Base-by-base conservation (phyloP, 2,888 invertebrate species). In the Drosophila borborema region DNA sequence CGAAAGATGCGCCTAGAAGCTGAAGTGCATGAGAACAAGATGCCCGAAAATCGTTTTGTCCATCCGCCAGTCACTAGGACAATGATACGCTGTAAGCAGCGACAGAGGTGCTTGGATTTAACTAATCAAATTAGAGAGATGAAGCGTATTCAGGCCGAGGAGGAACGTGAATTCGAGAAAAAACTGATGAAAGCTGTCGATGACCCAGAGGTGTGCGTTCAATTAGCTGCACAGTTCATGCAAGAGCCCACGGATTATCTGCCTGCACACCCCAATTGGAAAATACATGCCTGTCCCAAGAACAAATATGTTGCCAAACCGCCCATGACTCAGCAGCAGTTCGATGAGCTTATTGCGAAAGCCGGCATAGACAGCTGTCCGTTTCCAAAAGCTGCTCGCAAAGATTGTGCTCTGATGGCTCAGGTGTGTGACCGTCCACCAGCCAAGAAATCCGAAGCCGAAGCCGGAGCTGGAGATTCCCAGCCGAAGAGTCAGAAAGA, bases 211-310 rank as follows among this genome's bases (percentile, higher is more conserved):
- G 76, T 81, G 8, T 92, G 92, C 62, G 69, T 74, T 1, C 45
- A 87, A 59, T 38, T 92, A 4, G 85, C 91, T 7, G 73, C 83
- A 4, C 77, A 89, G 43, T 88, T 83, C 23, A 75, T 91, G 63
- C 18, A 40, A 0, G 81, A 86, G 3, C 83, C 86, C 20, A 68
- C 76, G 6, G 92, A 92, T 46, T 92, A 89, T 58, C 73, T 92
- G 54, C 63, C 82, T 0, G 86, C 90, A 3, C 92, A 92, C 81
- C 87, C 92, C 6, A 91, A 92, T 69, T 92, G 92, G 92, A 82
- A 79, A 5, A 67, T 91, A 5, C 54, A 88, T 12, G 79, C 82
- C 2, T 87, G 89, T 10, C 77, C 90, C 38, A 70, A 65, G 2
- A 73, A 74, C n/a, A 68, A 74, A 14, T 86, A 79, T 43, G 72